Conservation (phyloP, 2,113 vertebrate species). For the Columba livia region DNA sequence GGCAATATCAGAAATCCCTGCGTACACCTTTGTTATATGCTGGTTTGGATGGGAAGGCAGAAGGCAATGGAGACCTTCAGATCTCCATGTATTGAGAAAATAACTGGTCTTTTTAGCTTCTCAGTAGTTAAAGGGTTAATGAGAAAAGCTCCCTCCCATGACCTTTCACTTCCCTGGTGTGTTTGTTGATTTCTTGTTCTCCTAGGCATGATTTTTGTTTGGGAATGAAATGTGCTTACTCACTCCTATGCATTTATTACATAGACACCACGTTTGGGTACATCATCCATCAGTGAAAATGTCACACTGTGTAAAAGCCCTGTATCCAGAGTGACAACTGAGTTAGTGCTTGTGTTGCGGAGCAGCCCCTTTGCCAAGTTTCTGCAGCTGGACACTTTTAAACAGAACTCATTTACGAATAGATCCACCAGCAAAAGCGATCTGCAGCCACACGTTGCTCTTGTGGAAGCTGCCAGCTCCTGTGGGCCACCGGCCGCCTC, state of each 20-base stretch:
- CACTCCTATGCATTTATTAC: slow-evolving; percentile 18
- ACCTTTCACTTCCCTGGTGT: neutral
- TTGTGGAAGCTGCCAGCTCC: neutral
- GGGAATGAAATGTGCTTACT: slow-evolving; percentile 47
- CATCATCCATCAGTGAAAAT: slow-evolving; percentile 48
- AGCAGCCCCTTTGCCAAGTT: slow-evolving; percentile 37
- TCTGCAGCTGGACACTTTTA: slow-evolving; percentile 40
- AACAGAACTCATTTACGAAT: neutral
- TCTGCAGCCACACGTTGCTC: neutral
- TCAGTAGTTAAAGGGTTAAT: slow-evolving; percentile 7
- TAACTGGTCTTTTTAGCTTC: neutral
- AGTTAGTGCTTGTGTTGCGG: slow-evolving; percentile 16
- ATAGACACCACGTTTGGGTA: neutral
- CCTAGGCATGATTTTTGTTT: slow-evolving; percentile 48
- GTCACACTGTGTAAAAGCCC: slow-evolving; percentile 1
- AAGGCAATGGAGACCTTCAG: neutral
- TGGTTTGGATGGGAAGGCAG: neutral
- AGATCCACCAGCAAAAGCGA: neutral
- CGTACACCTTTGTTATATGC: neutral
- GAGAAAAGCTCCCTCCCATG: neutral
- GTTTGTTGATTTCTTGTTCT: slow-evolving; percentile 37
- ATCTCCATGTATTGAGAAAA: neutral
- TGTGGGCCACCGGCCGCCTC: neutral
- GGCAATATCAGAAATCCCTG: neutral
- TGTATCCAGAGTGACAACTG: slow-evolving; percentile 16